Percentiles rank a stretch among this genome's conserved stretches.
Evolutionary conservation across 2,797 vertebrate species (phyloP).

Genomic region (Dicrostonyx torquatus): DNA sequence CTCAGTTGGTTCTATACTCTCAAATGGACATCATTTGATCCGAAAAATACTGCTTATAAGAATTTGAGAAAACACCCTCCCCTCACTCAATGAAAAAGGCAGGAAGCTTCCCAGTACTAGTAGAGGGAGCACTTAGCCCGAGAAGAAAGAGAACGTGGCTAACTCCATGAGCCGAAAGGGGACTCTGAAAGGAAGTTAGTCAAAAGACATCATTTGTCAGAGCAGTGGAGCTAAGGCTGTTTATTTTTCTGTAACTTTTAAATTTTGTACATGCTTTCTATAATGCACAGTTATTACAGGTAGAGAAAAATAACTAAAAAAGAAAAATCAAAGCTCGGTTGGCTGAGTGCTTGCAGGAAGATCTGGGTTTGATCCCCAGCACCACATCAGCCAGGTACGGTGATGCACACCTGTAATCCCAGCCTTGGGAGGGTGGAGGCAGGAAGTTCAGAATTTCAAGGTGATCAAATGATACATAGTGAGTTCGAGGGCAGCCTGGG

Average conservation of each 20-base stretch:
- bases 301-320: not conserved
- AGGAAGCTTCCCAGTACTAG: not conserved
- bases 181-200: not conserved
- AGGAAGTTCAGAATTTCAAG: not conserved
- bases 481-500: not conserved
- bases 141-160: not conserved
- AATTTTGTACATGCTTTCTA: not conserved
- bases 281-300: not conserved
- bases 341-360: not conserved
- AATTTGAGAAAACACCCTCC: constrained; percentile 11
- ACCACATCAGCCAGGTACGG: not conserved
- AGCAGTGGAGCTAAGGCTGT: not conserved
- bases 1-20: not conserved
- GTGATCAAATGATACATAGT: not conserved
- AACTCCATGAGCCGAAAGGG: not conserved
- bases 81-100: not conserved
- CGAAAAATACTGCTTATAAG: not conserved
- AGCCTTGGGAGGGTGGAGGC: not conserved
- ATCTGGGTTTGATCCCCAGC: not conserved
- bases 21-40: not conserved
- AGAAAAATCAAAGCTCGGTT: not conserved
- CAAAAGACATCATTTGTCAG: not conserved
- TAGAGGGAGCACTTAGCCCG: not conserved
- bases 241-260: not conserved
- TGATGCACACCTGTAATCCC: not conserved